Conservation (phyloP, 2,888 invertebrate species). For the Cryptus viduatorius region DNA sequence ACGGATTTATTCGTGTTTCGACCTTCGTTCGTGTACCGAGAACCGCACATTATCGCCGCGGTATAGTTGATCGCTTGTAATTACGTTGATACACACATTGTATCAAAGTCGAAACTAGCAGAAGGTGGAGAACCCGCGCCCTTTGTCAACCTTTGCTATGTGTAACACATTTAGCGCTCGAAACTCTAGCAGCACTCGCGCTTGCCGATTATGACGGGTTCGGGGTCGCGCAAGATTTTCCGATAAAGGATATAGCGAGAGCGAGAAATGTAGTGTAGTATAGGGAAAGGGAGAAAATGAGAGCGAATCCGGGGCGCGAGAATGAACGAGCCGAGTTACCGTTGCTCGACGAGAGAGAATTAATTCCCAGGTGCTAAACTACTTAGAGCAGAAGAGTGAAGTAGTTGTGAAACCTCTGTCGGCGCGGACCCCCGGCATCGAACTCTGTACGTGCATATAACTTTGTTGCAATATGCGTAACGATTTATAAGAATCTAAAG, state of each 20-base stretch:
- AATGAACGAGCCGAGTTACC: conserved; percentile 44
- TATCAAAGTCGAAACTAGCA: neutral
- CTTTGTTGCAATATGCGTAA: no score
- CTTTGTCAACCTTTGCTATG: conserved; percentile 27
- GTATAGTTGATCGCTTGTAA: conserved; percentile 24
- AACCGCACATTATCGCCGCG: conserved; percentile 22
- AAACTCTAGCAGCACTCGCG: conserved; percentile 21
- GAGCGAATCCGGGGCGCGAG: conserved; percentile 52
- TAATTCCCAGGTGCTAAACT: conserved; percentile 68
- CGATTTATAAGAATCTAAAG: neutral
- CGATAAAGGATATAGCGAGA: neutral
- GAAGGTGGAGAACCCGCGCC: neutral
- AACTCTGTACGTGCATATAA: neutral
- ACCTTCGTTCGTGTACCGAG: conserved; percentile 3
- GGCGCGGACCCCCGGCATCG: neutral
- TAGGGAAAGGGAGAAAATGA: conserved; percentile 38
- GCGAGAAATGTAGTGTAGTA: neutral
- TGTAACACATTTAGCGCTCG: neutral
- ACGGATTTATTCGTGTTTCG: neutral
- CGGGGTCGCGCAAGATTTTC: conserved; percentile 20
- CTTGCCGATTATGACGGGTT: neutral
- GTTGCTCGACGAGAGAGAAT: conserved; percentile 48
- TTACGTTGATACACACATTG: conserved; percentile 28
- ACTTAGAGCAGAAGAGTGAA: conserved; percentile 47
- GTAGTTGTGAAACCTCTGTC: conserved; percentile 18